Evolutionary conservation across 2,888 invertebrate genomes (phyloP).

Genomic region (Tipula vernalis): DNA sequence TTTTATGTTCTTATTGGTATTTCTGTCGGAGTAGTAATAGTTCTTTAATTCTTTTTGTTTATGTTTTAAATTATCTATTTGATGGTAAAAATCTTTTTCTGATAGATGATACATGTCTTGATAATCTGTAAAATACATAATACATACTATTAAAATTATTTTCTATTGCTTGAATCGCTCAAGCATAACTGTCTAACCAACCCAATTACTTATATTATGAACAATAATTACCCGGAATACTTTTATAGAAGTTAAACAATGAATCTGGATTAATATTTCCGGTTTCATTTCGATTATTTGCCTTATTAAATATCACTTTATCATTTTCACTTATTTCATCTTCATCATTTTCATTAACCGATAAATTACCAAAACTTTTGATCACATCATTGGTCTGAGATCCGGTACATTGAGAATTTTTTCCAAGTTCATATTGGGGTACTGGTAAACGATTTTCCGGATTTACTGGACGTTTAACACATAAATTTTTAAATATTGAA

Average conservation of each 20-base stretch:
- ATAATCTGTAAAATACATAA: conserved; percentile 40
- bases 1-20: not conserved
- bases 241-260: conserved; percentile 59
- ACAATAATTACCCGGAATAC: conserved; percentile 45
- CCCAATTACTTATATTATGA: not conserved
- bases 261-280: conserved; percentile 38
- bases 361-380: conserved; percentile 29
- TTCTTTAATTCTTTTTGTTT: conserved; percentile 42
- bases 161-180: no score
- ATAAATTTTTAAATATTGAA: conserved; percentile 57
- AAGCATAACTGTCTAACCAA: not conserved
- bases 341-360: conserved; percentile 35
- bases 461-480: conserved; percentile 58
- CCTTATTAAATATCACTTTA: conserved; percentile 26
- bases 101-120: conserved; percentile 63
- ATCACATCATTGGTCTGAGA: conserved; percentile 23
- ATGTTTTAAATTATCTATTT: conserved; percentile 50
- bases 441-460: conserved; percentile 58
- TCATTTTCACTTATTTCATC: conserved; percentile 23
- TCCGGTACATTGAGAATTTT: conserved; percentile 25
- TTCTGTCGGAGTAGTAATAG: not conserved
- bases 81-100: conserved; percentile 60
- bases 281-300: not conserved
- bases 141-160: not conserved
- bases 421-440: conserved; percentile 50